Percentiles rank a stretch among this genome's conserved stretches.
These are phyloP conservation scores for Zaprionus obscuricornis DNA, from an alignment of 2,888 invertebrate species.

Conservation along the genomic window DNA sequence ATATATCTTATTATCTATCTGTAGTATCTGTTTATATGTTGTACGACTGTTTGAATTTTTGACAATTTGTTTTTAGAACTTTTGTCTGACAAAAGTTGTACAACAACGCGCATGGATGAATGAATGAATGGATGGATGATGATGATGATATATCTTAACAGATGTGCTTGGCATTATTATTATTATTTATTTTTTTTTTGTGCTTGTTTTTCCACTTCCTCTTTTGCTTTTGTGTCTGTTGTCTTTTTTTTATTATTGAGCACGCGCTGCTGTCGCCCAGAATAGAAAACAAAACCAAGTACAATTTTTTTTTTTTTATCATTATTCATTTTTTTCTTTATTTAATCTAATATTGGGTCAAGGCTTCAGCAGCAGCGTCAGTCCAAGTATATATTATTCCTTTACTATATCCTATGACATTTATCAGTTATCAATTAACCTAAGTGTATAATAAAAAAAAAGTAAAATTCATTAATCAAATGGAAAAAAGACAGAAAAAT, in stretches of 20 bases:
- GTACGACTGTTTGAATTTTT: too few species aligned
- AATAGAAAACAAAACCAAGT: constrained; percentile 7
- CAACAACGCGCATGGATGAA: too few species aligned
- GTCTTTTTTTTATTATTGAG: constrained; percentile 14
- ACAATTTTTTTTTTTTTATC: constrained; percentile 9
- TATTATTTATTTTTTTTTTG: constrained; percentile 14
- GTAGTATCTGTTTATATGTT: constrained; percentile 8
- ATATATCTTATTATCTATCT: constrained; percentile 12
- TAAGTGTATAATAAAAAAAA: too few species aligned
- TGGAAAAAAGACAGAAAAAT: too few species aligned
- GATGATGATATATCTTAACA: constrained; percentile 68
- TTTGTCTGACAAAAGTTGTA: constrained; percentile 66
- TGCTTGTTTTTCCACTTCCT: constrained; percentile 28
- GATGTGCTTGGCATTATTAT: constrained; percentile 56
- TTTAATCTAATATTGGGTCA: constrained; percentile 59
- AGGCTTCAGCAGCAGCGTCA: too few species aligned
- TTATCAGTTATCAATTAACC: too few species aligned
- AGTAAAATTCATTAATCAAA: too few species aligned
- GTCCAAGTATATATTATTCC: too few species aligned
- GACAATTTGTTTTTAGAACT: constrained; percentile 74
- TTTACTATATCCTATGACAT: too few species aligned
- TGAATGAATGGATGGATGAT: constrained; percentile 57
- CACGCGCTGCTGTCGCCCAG: constrained; percentile 45
- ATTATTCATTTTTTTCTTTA: too few species aligned
- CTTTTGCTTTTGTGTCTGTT: too few species aligned